Evolutionary conservation across 2,797 vertebrate genomes (phyloP).

Genomic region (Todus mexicanus): DNA sequence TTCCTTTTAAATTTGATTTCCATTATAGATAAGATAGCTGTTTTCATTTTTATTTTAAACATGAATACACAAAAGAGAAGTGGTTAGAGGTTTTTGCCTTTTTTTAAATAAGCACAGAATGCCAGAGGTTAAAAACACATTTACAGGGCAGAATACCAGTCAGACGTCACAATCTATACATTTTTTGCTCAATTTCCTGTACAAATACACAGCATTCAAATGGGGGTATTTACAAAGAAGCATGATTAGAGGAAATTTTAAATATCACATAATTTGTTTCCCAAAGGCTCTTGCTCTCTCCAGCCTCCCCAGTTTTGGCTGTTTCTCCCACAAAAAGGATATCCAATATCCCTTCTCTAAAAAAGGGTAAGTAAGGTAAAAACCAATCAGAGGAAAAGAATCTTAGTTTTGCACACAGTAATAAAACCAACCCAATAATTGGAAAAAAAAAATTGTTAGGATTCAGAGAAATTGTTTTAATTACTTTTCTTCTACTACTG

Average conservation of each 20-base stretch:
- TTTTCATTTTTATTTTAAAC: slow-evolving; percentile 76
- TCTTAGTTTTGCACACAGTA: neutral
- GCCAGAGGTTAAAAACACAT: slow-evolving; percentile 87
- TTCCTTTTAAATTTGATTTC: slow-evolving; percentile 78
- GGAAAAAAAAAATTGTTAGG: neutral
- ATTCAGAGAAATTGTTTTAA: slow-evolving; percentile 11
- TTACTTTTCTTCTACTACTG: slow-evolving; percentile 21
- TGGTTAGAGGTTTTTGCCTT: slow-evolving; percentile 75
- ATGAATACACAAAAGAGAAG: slow-evolving; percentile 87
- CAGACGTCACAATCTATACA: slow-evolving; percentile 91
- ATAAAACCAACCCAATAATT: neutral
- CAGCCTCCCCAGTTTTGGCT: slow-evolving; percentile 68
- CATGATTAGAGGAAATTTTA: slow-evolving; percentile 71
- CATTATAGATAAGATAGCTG: slow-evolving; percentile 83
- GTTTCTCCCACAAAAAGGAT: slow-evolving; percentile 53
- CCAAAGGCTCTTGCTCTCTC: slow-evolving; percentile 71
- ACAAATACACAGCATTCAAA: slow-evolving; percentile 96
- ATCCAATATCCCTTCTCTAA: slow-evolving; percentile 42
- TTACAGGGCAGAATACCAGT: slow-evolving; percentile 90
- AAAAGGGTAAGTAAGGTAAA: slow-evolving; percentile 43
- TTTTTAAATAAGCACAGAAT: slow-evolving; percentile 82
- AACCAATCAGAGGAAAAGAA: neutral
- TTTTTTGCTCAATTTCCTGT: slow-evolving; percentile 94
- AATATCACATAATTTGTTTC: slow-evolving; percentile 71
- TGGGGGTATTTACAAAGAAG: slow-evolving; percentile 88